These are phyloP conservation scores for Eudemis profundana DNA, from an alignment of 2,888 invertebrate species.

Conservation along the genomic window DNA sequence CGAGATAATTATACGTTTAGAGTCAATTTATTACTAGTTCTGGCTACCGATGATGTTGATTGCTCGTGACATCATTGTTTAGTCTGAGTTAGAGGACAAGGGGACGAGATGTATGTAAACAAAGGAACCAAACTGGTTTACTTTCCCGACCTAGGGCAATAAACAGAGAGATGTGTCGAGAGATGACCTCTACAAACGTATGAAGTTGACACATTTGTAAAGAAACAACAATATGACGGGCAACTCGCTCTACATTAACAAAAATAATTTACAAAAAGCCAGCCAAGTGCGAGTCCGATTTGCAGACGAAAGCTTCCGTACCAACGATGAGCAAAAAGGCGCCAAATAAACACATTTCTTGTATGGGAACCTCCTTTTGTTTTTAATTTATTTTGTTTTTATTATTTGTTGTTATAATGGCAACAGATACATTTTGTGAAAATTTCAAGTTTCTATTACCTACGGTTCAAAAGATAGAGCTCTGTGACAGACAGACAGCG, in stretches of 20 bases:
- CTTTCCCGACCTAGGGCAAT: conserved; percentile 44
- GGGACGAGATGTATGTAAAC: conserved; percentile 38
- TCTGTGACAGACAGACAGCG: no score
- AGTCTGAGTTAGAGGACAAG: conserved; percentile 57
- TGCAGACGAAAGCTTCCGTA: no score
- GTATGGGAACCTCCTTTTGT: no score
- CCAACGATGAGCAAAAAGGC: no score
- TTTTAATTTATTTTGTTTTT: no score
- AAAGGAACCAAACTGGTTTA: conserved; percentile 40
- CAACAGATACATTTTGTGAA: no score
- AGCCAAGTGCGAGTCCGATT: no score
- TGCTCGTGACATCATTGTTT: conserved; percentile 63
- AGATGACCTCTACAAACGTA: conserved; percentile 31
- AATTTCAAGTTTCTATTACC: no score
- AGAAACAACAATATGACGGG: not conserved
- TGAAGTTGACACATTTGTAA: conserved; percentile 21
- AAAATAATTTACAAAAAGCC: not conserved
- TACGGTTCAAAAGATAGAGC: no score
- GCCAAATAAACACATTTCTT: no score
- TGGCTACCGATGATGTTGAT: conserved; percentile 51
- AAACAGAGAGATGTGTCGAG: conserved; percentile 37
- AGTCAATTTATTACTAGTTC: conserved; percentile 51
- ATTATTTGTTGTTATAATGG: no score
- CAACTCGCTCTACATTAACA: conserved; percentile 9
- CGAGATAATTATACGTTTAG: conserved; percentile 56